Percentiles rank a stretch among this genome's conserved stretches.
Evolutionary conservation across 2,797 vertebrate species (phyloP).

Genomic region (Siniperca obscura): DNA sequence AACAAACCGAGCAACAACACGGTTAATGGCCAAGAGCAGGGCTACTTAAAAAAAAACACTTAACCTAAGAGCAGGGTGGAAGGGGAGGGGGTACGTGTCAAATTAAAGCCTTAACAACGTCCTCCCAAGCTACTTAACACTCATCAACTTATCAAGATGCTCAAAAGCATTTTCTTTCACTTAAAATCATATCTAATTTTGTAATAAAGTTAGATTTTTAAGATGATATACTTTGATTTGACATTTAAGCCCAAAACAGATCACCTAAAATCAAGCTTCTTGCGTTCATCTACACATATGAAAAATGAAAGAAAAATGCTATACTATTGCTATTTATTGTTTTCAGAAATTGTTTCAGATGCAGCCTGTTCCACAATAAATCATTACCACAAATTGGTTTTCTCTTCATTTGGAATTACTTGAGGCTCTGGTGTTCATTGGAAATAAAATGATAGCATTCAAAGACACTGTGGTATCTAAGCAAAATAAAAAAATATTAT

Average conservation of each 20-base stretch:
- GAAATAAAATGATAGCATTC: conserved; percentile 45
- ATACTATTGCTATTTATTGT: conserved; percentile 23
- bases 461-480: conserved; percentile 29
- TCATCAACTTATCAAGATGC: conserved; percentile 39
- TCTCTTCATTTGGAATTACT: conserved; percentile 46
- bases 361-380: conserved; percentile 17
- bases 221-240: conserved; percentile 15
- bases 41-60: conserved; percentile 51
- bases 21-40: conserved; percentile 63
- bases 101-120: conserved; percentile 54
- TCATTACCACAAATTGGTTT: conserved; percentile 33
- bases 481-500: conserved; percentile 1
- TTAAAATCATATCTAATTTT: background rate
- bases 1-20: conserved; percentile 74
- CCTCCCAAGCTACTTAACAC: conserved; percentile 55
- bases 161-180: conserved; percentile 20
- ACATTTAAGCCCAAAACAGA: conserved; percentile 12
- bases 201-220: conserved; percentile 2
- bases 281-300: conserved; percentile 9
- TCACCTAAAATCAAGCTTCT: background rate
- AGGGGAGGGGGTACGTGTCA: conserved; percentile 43
- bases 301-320: conserved; percentile 15
- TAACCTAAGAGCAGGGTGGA: conserved; percentile 50
- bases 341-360: conserved; percentile 16
- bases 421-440: conserved; percentile 29